These are phyloP conservation scores for Scortum barcoo DNA, from an alignment of 2,113 vertebrate species.

Conservation along the genomic window DNA sequence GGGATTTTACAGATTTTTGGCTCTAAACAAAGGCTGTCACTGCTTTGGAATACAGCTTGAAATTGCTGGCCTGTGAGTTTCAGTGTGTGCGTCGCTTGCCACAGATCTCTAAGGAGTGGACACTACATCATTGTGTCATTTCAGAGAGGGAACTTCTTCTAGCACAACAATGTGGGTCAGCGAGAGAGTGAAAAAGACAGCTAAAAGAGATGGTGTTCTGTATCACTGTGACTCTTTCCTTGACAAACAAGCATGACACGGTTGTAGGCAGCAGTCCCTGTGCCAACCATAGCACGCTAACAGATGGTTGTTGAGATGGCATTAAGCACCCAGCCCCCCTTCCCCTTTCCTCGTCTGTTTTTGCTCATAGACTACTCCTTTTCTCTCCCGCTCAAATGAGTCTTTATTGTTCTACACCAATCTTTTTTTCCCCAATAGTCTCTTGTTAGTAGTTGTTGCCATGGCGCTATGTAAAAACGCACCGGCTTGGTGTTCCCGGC, in stretches of 20 bases:
- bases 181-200: conserved; percentile 12
- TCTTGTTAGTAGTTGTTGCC: no score
- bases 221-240: conserved; percentile 53
- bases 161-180: conserved; percentile 46
- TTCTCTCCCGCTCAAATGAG: conserved; percentile 24
- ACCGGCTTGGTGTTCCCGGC: no score
- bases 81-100: conserved; percentile 2
- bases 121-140: conserved; percentile 31
- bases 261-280: conserved; percentile 59
- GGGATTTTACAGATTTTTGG: neutral
- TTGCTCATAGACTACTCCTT: conserved; percentile 32
- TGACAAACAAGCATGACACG: conserved; percentile 71
- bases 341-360: conserved; percentile 42
- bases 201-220: conserved; percentile 27
- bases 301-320: conserved; percentile 72
- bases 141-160: conserved; percentile 21
- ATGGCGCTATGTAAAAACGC: no score
- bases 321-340: conserved; percentile 54
- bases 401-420: conserved; percentile 6
- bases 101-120: conserved; percentile 5
- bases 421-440: conserved; percentile 14
- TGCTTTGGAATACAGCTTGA: neutral
- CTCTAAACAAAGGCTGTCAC: neutral
- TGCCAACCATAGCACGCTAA: conserved; percentile 71
- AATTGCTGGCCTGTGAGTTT: neutral